These are phyloP conservation scores for Tinea semifulvella DNA, from an alignment of 2,888 invertebrate species.

Conservation along the genomic window DNA sequence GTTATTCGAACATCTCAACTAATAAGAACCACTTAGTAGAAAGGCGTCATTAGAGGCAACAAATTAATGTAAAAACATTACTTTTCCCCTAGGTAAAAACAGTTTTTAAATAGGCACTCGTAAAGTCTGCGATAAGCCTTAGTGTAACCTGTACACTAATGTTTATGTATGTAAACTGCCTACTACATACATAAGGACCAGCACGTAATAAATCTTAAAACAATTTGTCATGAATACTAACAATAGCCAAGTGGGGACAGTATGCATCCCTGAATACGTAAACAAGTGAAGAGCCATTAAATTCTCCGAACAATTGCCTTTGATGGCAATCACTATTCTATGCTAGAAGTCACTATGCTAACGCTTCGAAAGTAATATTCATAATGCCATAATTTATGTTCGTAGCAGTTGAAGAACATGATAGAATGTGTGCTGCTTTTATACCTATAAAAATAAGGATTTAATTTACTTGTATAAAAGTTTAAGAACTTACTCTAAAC, in stretches of 20 bases:
- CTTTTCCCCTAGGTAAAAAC: neutral
- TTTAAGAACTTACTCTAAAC: slow-evolving; percentile 51
- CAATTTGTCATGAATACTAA: slow-evolving; percentile 11
- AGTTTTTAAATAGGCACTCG: neutral
- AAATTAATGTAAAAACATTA: slow-evolving; percentile 7
- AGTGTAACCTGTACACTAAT: neutral
- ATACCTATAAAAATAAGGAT: no score
- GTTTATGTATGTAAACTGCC: neutral
- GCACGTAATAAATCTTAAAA: slow-evolving; percentile 9
- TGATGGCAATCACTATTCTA: slow-evolving; percentile 22
- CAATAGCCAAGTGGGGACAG: slow-evolving; percentile 11
- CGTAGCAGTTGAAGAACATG: neutral
- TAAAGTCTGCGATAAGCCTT: neutral
- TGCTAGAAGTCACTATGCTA: slow-evolving; percentile 4
- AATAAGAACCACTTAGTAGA: slow-evolving; percentile 2
- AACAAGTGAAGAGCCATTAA: slow-evolving; percentile 3
- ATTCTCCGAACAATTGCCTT: slow-evolving; percentile 13
- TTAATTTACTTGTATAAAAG: no score
- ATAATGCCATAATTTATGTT: neutral
- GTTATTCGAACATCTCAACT: neutral
- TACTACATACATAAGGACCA: slow-evolving; percentile 2
- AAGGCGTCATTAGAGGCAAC: slow-evolving; percentile 3
- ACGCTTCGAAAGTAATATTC: neutral
- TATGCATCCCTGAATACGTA: slow-evolving; percentile 10
- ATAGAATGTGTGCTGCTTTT: neutral